Evolutionary conservation across 2,113 vertebrate species (phyloP), one percentile per base, ranked within the genome.

Genomic region (Ceyx cyanopectus): DNA sequence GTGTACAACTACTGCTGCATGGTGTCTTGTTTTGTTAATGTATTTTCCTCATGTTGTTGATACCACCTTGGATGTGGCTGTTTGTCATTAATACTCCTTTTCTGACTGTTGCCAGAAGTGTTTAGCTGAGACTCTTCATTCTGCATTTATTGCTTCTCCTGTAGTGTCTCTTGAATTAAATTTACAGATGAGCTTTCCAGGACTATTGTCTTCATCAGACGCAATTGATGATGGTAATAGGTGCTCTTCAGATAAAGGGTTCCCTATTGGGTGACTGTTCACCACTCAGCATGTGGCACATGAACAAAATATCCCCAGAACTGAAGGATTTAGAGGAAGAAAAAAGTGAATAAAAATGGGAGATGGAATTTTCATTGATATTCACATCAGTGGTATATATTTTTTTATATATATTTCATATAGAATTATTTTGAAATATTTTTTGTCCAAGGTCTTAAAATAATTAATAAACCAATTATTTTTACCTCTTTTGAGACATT

Each of bases 221-320:
- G 16, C 8, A 27, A 14, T 5, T 69, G 15, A 0, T 66, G 9
- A 60, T 72, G 27, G 11, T 74, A 45, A 26, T 24, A 67, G 19
- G 4, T 37, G 8, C 14, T 58, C 4, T 62, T 63, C 30, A 54
- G 11, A 11, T 62, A 34, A 13, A 21, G 23, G 5, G 5, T 70
- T 74, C 15, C 26, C 41, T 23, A 7, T 66, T 53, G 45, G 7
- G 11, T 43, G 11, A 10, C 1, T 0, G 6, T 51, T 79, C 3
- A 1, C n/a, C 15, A 6, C 21, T 89, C 37, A 65, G 69, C 1
- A 16, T 60, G 2, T 1, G 1, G 41, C 63, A 4, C 5, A 8
- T 58, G 54, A 82, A 30, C 19, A 15, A 32, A 79, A 45, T 53
- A 40, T 21, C 45, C 46, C 14, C 16, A 63, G 57, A 54, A 29